Evolutionary conservation across 2,888 invertebrate species (phyloP).

Genomic region (Acanthosepion esculentum): DNA sequence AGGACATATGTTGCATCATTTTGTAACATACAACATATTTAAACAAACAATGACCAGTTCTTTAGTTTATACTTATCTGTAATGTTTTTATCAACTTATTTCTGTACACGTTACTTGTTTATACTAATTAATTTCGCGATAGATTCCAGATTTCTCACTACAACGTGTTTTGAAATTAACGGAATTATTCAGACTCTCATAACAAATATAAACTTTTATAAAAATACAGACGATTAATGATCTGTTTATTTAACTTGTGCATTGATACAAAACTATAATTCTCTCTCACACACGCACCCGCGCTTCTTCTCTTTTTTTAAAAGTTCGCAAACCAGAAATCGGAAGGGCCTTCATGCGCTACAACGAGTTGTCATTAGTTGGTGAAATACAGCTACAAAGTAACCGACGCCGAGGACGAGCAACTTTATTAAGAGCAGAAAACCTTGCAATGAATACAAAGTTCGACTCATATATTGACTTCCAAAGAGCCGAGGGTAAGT

Average conservation of each 20-base stretch:
- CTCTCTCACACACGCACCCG: not conserved
- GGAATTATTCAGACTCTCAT: no score
- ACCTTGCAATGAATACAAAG: constrained; percentile 21
- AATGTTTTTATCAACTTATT: no score
- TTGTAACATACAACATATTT: no score
- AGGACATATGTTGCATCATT: no score
- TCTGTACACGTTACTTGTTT: no score
- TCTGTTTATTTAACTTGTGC: not conserved
- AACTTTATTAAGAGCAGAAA: constrained; percentile 15
- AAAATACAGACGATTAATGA: no score
- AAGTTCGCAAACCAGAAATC: constrained; percentile 40
- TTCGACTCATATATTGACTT: constrained; percentile 46
- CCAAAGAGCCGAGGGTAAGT: constrained; percentile 37
- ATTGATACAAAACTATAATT: not conserved
- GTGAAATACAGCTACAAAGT: not conserved
- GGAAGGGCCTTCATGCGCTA: constrained; percentile 36
- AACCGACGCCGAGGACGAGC: constrained; percentile 37
- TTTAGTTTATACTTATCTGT: no score
- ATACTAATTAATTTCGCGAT: no score
- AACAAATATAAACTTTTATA: no score
- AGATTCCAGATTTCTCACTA: no score
- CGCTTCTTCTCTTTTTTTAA: not conserved
- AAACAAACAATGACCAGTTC: no score
- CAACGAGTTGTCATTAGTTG: not conserved
- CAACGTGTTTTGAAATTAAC: no score